Conservation (phyloP, 2,888 invertebrate genomes). For the Drosophila bunnanda region DNA sequence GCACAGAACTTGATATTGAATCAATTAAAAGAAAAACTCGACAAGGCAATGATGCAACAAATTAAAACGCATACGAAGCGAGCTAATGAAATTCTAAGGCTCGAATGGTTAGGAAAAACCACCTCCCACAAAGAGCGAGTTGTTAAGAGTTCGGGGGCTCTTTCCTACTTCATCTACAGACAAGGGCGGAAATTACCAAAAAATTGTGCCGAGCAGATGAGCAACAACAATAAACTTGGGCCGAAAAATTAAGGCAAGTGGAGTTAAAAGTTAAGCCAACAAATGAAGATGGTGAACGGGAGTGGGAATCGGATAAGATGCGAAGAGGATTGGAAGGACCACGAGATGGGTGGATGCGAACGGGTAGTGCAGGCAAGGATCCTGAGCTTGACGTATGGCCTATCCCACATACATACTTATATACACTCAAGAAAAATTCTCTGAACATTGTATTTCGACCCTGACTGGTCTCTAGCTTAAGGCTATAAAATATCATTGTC, state of each 20-base stretch:
- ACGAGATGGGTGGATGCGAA: conserved; percentile 1
- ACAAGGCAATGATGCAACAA: conserved; percentile 74
- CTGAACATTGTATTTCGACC: neutral
- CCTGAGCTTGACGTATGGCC: conserved; percentile 58
- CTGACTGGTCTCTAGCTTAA: neutral
- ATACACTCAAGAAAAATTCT: neutral
- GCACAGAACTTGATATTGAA: conserved; percentile 53
- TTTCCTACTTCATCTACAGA: conserved; percentile 27
- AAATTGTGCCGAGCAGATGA: conserved; percentile 65
- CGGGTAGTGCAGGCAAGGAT: conserved; percentile 32
- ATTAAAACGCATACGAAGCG: conserved; percentile 64
- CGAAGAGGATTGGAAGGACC: conserved; percentile 6
- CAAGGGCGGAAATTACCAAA: conserved; percentile 68
- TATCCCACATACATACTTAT: conserved; percentile 37
- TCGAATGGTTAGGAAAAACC: conserved; percentile 24
- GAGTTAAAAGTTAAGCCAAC: conserved; percentile 76
- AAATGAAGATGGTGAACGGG: conserved; percentile 62
- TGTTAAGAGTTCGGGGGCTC: conserved; percentile 6
- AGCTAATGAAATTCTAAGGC: conserved; percentile 66
- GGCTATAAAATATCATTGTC: no score
- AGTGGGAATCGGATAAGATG: conserved; percentile 20
- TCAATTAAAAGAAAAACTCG: conserved; percentile 63
- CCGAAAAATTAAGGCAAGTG: conserved; percentile 72
- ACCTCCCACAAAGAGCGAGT: neutral
- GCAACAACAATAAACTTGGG: conserved; percentile 64